Base-by-base conservation (phyloP, 2,888 invertebrate species). In the Pteria penguin region DNA sequence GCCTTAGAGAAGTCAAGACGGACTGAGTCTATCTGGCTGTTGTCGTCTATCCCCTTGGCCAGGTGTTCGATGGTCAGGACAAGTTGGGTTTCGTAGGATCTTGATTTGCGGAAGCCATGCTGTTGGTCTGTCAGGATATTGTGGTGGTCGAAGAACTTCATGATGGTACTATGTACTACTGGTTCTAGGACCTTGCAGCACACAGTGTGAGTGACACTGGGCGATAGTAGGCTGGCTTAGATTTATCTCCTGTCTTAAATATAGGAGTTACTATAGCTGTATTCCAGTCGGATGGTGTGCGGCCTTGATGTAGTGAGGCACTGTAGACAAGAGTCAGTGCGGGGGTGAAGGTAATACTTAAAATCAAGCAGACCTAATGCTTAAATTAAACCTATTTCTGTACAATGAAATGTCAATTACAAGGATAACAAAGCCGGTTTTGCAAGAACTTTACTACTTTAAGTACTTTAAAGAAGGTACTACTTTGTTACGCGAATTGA, bases 161-260 rank as follows among this genome's bases (percentile, higher is more conserved):
- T 66, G 66, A 66, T 45, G 33, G 45, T 22, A 26, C 66, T 66
- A 24, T 45, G 52, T 18, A 66, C 5, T 14, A 66, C 36, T 33
- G 36, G 66, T 45, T 66, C 22, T 26, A 45, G 36, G 5, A 45
- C 36, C 24, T 66, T 36, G 14, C 45, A 66, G 45, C 22, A 14
- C 36, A 66, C 24, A n/a, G 45, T 45, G 66, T 66, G 18, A 45
- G 66, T 24, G 66, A 66, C 52, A 45, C 66, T 18, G 45, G 66
- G 14, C 66, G 66, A 66, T 66, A 22, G 66, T 66, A n/a, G 29
- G 32, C 26, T 62, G 62, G 4, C 26, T 32, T 45, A 4, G 22
- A 5, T 33, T 24, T 66, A 11, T 66, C 33, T 11, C 11, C 33
- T 66, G 36, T 66, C 66, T 52, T 66, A 29, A 66, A 66, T 8